Conservation (phyloP, 2,888 invertebrate species). For the Beris morrisii region DNA sequence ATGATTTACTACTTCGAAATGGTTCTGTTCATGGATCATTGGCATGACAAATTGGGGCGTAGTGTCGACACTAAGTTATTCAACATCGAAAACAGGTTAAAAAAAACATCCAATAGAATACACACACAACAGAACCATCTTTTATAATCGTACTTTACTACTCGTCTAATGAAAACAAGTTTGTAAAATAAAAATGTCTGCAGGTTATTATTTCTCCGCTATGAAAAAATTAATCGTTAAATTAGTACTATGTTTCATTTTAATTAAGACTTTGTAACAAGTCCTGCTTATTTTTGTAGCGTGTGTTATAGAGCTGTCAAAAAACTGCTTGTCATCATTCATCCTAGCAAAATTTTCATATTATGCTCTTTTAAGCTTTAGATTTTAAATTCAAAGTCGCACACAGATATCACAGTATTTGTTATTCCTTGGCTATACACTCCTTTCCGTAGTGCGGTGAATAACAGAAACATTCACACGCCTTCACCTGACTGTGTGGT, state of each 20-base stretch:
- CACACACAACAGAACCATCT: neutral
- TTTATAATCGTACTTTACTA: too few species aligned
- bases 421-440: too few species aligned
- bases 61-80: slow-evolving; percentile 12
- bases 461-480: too few species aligned
- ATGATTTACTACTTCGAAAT: slow-evolving; percentile 17
- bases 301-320: too few species aligned
- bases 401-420: too few species aligned
- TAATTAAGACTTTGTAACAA: slow-evolving; percentile 30
- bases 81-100: neutral
- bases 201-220: slow-evolving; percentile 23
- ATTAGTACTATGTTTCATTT: slow-evolving; percentile 28
- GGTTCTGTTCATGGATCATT: slow-evolving; percentile 24
- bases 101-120: too few species aligned
- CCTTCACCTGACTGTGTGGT: too few species aligned
- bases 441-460: too few species aligned
- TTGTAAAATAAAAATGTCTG: slow-evolving; percentile 20
- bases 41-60: slow-evolving; percentile 25
- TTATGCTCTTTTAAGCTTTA: too few species aligned
- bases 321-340: too few species aligned
- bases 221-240: slow-evolving; percentile 23
- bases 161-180: slow-evolving; percentile 4
- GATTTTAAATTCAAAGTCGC: too few species aligned
- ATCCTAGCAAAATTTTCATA: too few species aligned
- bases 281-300: neutral